Evolutionary conservation across 1,140 invertebrate genomes (phyloP).

Genomic region (Anadara kagoshimensis): DNA sequence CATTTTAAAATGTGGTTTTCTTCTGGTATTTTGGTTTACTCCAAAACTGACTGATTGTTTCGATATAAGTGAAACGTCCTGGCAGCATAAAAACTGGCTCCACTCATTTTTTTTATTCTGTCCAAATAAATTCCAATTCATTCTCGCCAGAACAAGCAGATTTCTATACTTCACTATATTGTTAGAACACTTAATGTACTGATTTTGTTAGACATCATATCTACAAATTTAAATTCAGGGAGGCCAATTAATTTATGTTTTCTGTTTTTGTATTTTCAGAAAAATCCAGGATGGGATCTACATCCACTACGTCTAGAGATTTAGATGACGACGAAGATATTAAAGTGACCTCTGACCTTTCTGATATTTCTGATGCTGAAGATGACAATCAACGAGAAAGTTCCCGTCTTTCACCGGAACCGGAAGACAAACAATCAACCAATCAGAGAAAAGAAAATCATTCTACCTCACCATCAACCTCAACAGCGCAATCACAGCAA

Average conservation of each 20-base stretch:
- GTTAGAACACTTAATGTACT: too few species aligned
- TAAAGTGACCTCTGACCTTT: conserved; percentile 13
- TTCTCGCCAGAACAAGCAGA: too few species aligned
- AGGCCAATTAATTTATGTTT: not conserved
- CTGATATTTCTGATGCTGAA: conserved; percentile 18
- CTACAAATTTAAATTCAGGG: not conserved
- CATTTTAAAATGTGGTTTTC: too few species aligned
- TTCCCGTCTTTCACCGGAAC: not conserved
- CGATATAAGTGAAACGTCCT: too few species aligned
- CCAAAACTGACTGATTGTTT: too few species aligned
- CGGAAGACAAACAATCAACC: not conserved
- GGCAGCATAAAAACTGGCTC: too few species aligned
- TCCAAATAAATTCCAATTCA: too few species aligned
- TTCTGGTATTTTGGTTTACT: too few species aligned
- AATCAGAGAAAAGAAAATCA: not conserved
- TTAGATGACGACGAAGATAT: conserved; percentile 11
- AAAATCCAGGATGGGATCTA: not conserved
- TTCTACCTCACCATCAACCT: not conserved
- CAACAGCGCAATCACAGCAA: not conserved
- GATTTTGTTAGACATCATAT: too few species aligned
- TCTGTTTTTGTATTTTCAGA: not conserved
- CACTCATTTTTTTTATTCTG: too few species aligned
- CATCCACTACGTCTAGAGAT: not conserved
- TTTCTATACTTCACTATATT: too few species aligned
- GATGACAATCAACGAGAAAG: not conserved